Evolutionary conservation across 2,113 vertebrate genomes (phyloP).

Genomic region (Macaca mulatta): DNA sequence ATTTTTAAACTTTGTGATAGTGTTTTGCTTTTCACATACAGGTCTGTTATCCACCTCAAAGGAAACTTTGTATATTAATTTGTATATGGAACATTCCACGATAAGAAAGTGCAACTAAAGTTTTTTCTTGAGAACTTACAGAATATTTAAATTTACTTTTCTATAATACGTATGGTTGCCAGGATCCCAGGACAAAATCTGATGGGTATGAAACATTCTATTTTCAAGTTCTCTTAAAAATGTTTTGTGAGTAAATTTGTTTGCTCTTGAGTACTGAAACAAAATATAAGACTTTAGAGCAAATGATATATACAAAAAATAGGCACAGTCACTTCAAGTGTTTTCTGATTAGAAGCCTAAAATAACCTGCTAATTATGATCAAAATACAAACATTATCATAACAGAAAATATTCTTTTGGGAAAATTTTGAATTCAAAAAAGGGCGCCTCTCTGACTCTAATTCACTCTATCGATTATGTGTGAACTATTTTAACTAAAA

Average conservation of each 20-base stretch:
- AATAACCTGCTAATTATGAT: neutral
- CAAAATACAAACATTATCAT: neutral
- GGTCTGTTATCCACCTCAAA: neutral
- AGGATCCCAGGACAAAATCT: neutral
- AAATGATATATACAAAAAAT: neutral
- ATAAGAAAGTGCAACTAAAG: neutral
- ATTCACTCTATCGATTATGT: neutral
- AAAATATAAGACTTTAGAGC: neutral
- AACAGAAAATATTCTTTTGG: neutral
- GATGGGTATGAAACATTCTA: neutral
- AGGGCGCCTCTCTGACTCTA: neutral
- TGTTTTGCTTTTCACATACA: neutral
- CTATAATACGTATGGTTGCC: neutral
- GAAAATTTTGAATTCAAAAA: neutral
- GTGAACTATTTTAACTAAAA: neutral
- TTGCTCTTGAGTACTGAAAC: neutral
- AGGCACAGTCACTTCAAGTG: neutral
- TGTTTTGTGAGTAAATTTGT: neutral
- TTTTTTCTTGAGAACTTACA: neutral
- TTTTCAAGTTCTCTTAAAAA: slow-evolving; percentile 6
- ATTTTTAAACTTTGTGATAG: neutral
- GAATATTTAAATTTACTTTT: neutral
- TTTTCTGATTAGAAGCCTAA: neutral
- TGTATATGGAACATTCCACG: neutral
- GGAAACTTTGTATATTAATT: neutral